A percentile compares a stretch with the other conserved stretches of the same genome.
phyloP scores from a whole-genome alignment of 2,113 vertebrate genomes.

The Chaetodon auriga region DNA sequence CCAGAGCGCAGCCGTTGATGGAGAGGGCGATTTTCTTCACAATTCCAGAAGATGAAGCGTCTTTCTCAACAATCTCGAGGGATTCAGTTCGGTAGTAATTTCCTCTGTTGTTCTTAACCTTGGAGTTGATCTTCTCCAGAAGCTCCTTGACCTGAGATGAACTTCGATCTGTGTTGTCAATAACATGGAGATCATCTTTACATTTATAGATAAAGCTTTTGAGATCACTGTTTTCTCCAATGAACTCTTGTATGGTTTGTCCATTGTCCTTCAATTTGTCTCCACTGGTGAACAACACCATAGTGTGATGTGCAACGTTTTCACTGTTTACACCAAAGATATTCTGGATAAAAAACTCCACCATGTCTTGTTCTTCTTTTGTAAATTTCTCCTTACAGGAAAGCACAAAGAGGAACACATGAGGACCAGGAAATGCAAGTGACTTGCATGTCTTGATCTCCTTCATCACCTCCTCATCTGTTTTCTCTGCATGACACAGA shows the following conservation, averaged over 20 bases:
- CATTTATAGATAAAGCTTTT: background rate
- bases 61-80: background rate
- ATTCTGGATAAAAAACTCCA: background rate
- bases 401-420: conserved; percentile 4
- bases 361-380: background rate
- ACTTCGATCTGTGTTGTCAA: background rate
- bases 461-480: background rate
- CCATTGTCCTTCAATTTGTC: rapidly evolving
- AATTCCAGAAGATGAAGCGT: rapidly evolving
- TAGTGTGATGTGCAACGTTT: background rate
- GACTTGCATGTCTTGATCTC: background rate
- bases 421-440: background rate
- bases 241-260: background rate
- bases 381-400: background rate
- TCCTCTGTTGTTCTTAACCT: background rate
- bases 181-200: background rate
- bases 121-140: background rate
- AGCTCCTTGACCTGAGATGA: background rate
- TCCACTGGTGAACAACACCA: background rate
- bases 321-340: no score
- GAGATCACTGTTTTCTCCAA: background rate
- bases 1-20: background rate
- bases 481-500: background rate
- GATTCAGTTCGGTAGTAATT: background rate
- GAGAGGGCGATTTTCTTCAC: background rate